Percentiles rank a stretch among this genome's conserved stretches.
These are phyloP conservation scores for Dendroctonus ponderosae DNA, from an alignment of 1,140 invertebrate genomes.

Conservation along the genomic window DNA sequence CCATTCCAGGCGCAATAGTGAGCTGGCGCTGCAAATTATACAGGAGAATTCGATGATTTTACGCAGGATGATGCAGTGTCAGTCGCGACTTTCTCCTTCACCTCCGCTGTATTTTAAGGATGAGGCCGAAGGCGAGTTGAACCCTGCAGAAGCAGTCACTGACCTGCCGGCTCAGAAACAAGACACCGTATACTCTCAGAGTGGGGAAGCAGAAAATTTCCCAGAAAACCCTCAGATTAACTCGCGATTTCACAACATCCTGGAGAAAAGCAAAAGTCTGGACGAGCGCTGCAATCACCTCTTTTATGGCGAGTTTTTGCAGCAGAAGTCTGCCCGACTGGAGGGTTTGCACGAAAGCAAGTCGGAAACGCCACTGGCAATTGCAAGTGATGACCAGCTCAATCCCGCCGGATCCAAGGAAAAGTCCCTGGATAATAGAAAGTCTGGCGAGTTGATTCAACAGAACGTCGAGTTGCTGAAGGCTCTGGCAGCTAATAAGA, in stretches of 20 bases:
- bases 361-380: constrained; percentile 13
- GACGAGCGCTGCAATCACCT: constrained; percentile 47
- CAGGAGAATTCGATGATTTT: constrained; percentile 80
- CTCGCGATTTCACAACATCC: constrained; percentile 46
- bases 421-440: constrained; percentile 7
- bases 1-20: constrained; percentile 61
- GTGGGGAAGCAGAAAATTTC: not conserved
- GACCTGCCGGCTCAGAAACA: constrained; percentile 48
- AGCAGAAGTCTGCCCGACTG: not conserved
- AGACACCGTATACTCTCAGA: constrained; percentile 34
- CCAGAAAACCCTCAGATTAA: not conserved
- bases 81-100: constrained; percentile 52
- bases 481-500: constrained; percentile 18
- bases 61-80: constrained; percentile 68
- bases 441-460: constrained; percentile 16
- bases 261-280: constrained; percentile 46
- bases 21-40: constrained; percentile 72
- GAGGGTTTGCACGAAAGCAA: constrained; percentile 30
- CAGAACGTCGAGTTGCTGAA: constrained; percentile 27
- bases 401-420: too few species aligned
- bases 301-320: constrained; percentile 21
- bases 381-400: too few species aligned
- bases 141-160: not conserved
- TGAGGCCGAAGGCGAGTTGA: constrained; percentile 23
- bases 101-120: constrained; percentile 42